Evolutionary conservation across 2,797 vertebrate species (phyloP).

Genomic region (Staurois parvus): DNA sequence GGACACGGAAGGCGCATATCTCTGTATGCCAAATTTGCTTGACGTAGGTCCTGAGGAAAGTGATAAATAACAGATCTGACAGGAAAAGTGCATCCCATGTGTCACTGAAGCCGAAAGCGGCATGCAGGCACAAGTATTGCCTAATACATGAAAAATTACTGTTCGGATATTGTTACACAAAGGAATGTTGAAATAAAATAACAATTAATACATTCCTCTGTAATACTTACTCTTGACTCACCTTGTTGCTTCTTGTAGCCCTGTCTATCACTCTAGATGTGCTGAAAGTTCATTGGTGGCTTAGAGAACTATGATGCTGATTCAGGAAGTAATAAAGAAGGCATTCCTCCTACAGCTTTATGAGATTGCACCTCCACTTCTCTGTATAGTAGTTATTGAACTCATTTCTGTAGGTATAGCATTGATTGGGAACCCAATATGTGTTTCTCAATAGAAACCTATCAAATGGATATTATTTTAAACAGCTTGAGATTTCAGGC

Average conservation of each 20-base stretch:
- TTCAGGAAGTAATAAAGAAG: too few relatives aligned
- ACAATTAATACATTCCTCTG: slow-evolving; percentile 8
- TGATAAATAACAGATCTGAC: background rate
- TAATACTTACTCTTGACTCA: background rate
- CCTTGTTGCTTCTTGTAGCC: background rate
- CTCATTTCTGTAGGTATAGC: too few relatives aligned
- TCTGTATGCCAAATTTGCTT: background rate
- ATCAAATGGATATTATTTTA: too few relatives aligned
- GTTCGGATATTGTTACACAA: background rate
- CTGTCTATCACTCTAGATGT: background rate
- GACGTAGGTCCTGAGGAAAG: background rate
- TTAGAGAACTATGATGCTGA: background rate
- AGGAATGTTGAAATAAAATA: background rate
- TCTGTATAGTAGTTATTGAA: too few relatives aligned
- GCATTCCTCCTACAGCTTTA: too few relatives aligned
- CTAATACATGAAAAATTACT: slow-evolving; percentile 2
- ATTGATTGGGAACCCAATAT: too few relatives aligned
- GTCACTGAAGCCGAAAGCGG: background rate
- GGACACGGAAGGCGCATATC: background rate
- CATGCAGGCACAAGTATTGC: background rate
- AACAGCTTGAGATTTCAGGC: too few relatives aligned
- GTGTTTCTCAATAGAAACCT: too few relatives aligned
- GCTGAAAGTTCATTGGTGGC: background rate
- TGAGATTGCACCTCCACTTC: too few relatives aligned
- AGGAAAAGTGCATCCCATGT: slow-evolving; percentile 2